These are phyloP conservation scores for Parnassius glacialis DNA, from an alignment of 2,888 invertebrate genomes.

Conservation along the genomic window DNA sequence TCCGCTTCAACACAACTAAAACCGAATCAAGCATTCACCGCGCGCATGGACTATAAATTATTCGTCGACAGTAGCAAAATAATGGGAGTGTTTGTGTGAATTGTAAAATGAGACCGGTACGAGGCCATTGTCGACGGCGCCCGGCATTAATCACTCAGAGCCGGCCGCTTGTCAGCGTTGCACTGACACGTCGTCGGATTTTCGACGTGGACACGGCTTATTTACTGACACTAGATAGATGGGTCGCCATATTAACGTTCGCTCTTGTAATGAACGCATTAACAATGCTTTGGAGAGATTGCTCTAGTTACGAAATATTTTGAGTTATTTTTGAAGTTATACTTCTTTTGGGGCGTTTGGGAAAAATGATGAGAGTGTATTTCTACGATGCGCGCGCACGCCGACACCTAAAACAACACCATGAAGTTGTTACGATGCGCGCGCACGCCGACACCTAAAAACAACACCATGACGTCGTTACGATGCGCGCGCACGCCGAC, in stretches of 20 bases:
- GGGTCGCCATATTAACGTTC: constrained; percentile 12
- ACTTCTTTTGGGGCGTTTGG: too few species aligned
- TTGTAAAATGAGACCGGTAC: constrained; percentile 22
- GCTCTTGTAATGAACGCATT: constrained; percentile 13
- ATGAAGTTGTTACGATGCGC: too few species aligned
- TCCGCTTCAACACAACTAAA: constrained; percentile 9
- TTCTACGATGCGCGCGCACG: too few species aligned
- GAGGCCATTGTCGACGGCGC: constrained; percentile 12
- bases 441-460: too few species aligned
- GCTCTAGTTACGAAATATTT: too few species aligned
- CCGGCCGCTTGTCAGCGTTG: constrained; percentile 27
- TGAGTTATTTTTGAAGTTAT: too few species aligned
- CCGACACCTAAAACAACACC: too few species aligned
- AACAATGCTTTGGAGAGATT: constrained; percentile 8
- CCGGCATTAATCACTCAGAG: constrained; percentile 30
- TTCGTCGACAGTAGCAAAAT: constrained; percentile 20
- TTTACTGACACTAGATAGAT: constrained; percentile 28
- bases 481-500: too few species aligned
- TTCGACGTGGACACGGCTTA: constrained; percentile 31
- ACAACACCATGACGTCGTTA: too few species aligned
- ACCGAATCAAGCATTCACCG: constrained; percentile 25
- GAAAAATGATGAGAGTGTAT: too few species aligned
- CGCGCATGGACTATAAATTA: constrained; percentile 22
- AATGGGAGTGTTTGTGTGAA: constrained; percentile 26
- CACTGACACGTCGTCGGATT: constrained; percentile 31